Evolutionary conservation across 2,888 invertebrate species (phyloP).

Genomic region (Leptothorax acervorum): DNA sequence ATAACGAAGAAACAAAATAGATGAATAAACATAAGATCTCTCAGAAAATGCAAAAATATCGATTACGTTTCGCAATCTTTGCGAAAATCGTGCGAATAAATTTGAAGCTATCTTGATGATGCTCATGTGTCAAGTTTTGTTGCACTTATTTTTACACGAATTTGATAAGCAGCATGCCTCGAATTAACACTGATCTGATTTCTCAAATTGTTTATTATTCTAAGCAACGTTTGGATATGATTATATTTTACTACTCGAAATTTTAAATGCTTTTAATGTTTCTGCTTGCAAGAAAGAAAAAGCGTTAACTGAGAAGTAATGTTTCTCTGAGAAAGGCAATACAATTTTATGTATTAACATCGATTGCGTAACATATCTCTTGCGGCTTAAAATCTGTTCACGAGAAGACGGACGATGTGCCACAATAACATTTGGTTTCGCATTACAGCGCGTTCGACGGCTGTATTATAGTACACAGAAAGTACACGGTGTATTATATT

Average conservation of each 20-base stretch:
- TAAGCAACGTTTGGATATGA: not conserved
- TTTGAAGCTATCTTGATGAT: not conserved
- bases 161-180: not conserved
- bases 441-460: conserved; percentile 19
- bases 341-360: not conserved
- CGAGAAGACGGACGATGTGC: conserved; percentile 4
- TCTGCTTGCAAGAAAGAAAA: not conserved
- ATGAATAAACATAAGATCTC: conserved; percentile 24
- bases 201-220: not conserved
- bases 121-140: not conserved
- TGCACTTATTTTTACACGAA: not conserved
- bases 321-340: not conserved
- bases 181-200: not conserved
- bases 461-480: conserved; percentile 21
- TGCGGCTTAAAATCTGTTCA: conserved; percentile 7
- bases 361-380: not conserved
- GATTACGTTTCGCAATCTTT: conserved; percentile 9
- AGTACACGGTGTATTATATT: conserved; percentile 40
- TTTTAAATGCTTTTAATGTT: not conserved
- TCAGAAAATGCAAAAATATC: conserved; percentile 6
- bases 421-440: conserved; percentile 33
- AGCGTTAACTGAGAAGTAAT: not conserved
- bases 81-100: not conserved
- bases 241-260: not conserved
- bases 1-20: not conserved